Evolutionary conservation across 2,888 invertebrate genomes (phyloP).

Genomic region (Tetranychus truncatus): DNA sequence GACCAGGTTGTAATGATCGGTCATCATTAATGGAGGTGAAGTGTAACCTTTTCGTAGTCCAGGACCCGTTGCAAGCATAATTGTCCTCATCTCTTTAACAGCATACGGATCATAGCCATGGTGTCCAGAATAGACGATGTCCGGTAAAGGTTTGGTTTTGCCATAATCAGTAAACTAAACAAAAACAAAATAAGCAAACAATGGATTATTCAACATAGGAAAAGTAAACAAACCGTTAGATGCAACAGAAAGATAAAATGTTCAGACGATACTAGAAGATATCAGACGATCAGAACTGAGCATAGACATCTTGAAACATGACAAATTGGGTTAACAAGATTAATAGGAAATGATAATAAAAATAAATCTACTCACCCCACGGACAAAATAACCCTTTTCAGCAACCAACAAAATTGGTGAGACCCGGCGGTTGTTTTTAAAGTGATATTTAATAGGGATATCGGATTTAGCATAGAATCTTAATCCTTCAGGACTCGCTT

Average conservation of each 20-base stretch:
- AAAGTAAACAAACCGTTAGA: not conserved
- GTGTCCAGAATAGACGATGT: conserved; percentile 17
- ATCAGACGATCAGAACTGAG: not conserved
- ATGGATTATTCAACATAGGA: not conserved
- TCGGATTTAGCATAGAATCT: conserved; percentile 15
- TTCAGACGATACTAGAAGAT: not conserved
- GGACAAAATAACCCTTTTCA: conserved; percentile 20
- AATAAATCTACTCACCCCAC: conserved; percentile 15
- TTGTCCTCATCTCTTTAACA: conserved; percentile 16
- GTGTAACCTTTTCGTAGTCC: conserved; percentile 12
- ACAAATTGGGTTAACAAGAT: not conserved
- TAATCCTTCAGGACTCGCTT: conserved; percentile 13
- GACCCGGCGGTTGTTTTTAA: conserved; percentile 15
- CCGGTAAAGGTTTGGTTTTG: conserved; percentile 17
- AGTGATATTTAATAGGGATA: conserved; percentile 16
- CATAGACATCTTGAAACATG: not conserved
- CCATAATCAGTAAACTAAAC: conserved; percentile 15
- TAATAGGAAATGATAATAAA: not conserved
- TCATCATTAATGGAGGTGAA: conserved; percentile 20
- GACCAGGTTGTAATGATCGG: conserved; percentile 25
- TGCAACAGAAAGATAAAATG: not conserved
- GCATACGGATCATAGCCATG: conserved; percentile 25
- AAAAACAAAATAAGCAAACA: not conserved
- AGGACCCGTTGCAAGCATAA: conserved; percentile 1
- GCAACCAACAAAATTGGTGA: conserved; percentile 18